phyloP scores from a whole-genome alignment of 2,888 invertebrate species.

The Agonopterix subpropinquella region DNA sequence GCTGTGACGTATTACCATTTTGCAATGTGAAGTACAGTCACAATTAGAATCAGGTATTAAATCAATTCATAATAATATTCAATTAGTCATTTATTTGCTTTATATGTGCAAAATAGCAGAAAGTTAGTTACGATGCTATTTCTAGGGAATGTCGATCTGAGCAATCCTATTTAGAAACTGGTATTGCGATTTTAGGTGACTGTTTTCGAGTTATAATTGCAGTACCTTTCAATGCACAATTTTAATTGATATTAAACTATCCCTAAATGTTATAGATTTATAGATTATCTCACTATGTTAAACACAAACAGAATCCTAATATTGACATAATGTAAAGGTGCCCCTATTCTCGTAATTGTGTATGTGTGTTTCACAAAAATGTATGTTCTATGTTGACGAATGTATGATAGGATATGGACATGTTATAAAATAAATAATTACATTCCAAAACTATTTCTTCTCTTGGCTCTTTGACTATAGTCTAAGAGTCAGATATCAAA shows the following conservation, averaged over 20 bases:
- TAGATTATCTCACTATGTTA: not conserved
- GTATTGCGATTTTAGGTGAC: too few relatives aligned
- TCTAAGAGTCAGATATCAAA: conserved; percentile 17
- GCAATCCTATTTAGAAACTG: too few relatives aligned
- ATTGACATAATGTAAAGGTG: not conserved
- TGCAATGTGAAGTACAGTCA: too few relatives aligned
- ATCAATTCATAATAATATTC: too few relatives aligned
- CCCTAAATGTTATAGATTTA: not conserved
- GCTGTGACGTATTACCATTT: too few relatives aligned
- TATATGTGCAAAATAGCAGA: too few relatives aligned
- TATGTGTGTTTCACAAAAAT: conserved; percentile 1
- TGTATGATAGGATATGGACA: not conserved
- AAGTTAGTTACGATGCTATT: too few relatives aligned
- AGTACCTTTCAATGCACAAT: not conserved
- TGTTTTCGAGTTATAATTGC: too few relatives aligned
- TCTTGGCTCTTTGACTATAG: conserved; percentile 3
- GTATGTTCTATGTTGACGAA: conserved; percentile 1
- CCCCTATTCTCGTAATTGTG: not conserved
- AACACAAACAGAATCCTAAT: not conserved
- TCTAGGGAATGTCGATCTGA: too few relatives aligned
- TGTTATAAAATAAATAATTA: not conserved
- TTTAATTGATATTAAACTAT: not conserved
- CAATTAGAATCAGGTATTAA: too few relatives aligned
- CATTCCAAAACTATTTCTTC: conserved; percentile 2
- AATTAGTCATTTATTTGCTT: too few relatives aligned